A percentile compares a stretch with the other conserved stretches of the same genome.
These are phyloP conservation scores for Limenitis arthemis DNA, from an alignment of 2,888 invertebrate genomes.

Conservation along the genomic window DNA sequence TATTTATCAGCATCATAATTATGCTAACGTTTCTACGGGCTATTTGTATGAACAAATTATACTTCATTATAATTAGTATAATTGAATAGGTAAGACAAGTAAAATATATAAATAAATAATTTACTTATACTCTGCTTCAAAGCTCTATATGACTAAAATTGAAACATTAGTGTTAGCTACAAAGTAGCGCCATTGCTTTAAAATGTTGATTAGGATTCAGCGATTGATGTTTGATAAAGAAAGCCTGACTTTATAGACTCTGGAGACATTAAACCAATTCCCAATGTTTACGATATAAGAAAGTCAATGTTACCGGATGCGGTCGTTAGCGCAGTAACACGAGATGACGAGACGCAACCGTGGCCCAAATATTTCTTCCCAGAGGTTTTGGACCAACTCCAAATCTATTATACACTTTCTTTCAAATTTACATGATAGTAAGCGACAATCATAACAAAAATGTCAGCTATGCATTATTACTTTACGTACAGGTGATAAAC, in stretches of 20 bases:
- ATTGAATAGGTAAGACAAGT: too few species aligned
- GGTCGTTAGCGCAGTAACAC: conserved; percentile 49
- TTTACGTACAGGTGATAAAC: not conserved
- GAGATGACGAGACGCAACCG: conserved; percentile 54
- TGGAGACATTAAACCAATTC: conserved; percentile 46
- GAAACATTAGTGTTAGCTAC: too few species aligned
- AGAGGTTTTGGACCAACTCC: conserved; percentile 57
- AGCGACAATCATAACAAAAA: conserved; percentile 8
- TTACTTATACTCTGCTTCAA: too few species aligned
- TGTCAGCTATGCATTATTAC: conserved; percentile 1
- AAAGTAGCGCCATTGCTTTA: too few species aligned
- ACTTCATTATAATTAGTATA: too few species aligned
- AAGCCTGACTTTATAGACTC: conserved; percentile 1
- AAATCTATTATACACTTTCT: conserved; percentile 55
- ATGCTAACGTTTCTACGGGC: too few species aligned
- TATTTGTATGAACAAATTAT: too few species aligned
- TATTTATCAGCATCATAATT: too few species aligned
- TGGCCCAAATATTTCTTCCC: conserved; percentile 63
- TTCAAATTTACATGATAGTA: conserved; percentile 30
- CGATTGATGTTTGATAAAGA: not conserved
- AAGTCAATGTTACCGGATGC: conserved; percentile 69
- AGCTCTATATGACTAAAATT: too few species aligned
- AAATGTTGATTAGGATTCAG: not conserved
- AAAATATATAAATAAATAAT: too few species aligned
- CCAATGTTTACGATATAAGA: conserved; percentile 52